Evolutionary conservation across 1,140 invertebrate species (phyloP).

Genomic region (Caenorhabditis inopinata): DNA sequence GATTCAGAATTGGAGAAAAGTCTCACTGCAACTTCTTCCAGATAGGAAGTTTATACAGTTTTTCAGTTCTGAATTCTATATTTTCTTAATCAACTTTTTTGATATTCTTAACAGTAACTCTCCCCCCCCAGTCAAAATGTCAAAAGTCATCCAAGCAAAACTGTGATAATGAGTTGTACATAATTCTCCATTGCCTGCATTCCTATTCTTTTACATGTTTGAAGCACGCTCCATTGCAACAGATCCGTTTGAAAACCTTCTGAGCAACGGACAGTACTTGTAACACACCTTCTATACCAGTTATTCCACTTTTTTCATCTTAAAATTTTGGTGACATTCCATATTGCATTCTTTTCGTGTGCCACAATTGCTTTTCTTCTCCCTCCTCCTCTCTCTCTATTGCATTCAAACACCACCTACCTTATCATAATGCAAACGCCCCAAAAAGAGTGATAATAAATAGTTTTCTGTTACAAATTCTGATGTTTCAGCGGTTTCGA

Average conservation of each 20-base stretch:
- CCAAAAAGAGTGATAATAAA: background rate
- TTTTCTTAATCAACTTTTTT: background rate
- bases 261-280: no score
- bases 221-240: no score
- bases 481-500: background rate
- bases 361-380: background rate
- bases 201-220: background rate
- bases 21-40: no score
- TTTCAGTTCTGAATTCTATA: background rate
- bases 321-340: background rate
- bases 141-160: background rate
- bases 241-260: no score
- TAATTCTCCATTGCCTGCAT: background rate
- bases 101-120: background rate
- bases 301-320: background rate
- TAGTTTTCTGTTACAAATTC: background rate
- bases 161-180: slow-evolving; percentile 33
- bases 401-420: background rate
- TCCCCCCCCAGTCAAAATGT: no score
- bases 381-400: background rate
- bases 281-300: no score
- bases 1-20: no score
- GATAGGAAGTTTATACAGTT: no score
- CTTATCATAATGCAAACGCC: background rate
- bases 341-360: background rate